These are phyloP conservation scores for Drosophila jambulina DNA, from an alignment of 1,140 invertebrate genomes.

Conservation along the genomic window DNA sequence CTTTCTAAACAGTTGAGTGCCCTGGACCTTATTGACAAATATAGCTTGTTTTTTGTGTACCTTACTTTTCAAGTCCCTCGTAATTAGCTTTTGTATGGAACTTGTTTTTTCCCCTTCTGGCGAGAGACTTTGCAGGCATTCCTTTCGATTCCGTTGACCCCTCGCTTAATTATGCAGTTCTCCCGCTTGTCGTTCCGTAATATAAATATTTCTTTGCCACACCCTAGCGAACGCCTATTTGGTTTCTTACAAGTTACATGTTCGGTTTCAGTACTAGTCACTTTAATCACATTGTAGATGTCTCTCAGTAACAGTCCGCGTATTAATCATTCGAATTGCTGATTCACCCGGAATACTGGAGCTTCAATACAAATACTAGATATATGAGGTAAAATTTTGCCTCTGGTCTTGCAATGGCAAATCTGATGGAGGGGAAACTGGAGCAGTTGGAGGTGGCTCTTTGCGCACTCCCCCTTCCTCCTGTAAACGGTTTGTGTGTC, in stretches of 20 bases:
- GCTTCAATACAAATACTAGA: constrained; percentile 8
- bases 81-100: constrained; percentile 42
- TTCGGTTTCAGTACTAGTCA: constrained; percentile 13
- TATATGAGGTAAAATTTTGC: neutral
- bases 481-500: constrained; percentile 27
- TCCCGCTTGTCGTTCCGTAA: constrained; percentile 17
- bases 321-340: constrained; percentile 31
- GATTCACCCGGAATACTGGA: constrained; percentile 23
- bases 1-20: neutral
- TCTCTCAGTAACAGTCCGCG: constrained; percentile 5
- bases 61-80: constrained; percentile 39
- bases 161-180: constrained; percentile 43
- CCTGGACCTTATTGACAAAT: neutral
- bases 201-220: constrained; percentile 31
- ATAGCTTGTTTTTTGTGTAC: neutral
- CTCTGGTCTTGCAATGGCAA: neutral
- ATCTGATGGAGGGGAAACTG: constrained; percentile 12
- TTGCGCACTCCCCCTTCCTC: neutral
- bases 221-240: constrained; percentile 2
- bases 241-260: constrained; percentile 16
- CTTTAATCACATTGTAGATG: constrained; percentile 12
- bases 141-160: constrained; percentile 35
- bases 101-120: constrained; percentile 18
- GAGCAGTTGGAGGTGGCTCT: constrained; percentile 33
- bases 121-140: constrained; percentile 16